Evolutionary conservation across 2,888 invertebrate genomes (phyloP).

Genomic region (Leptogaster cylindrica): DNA sequence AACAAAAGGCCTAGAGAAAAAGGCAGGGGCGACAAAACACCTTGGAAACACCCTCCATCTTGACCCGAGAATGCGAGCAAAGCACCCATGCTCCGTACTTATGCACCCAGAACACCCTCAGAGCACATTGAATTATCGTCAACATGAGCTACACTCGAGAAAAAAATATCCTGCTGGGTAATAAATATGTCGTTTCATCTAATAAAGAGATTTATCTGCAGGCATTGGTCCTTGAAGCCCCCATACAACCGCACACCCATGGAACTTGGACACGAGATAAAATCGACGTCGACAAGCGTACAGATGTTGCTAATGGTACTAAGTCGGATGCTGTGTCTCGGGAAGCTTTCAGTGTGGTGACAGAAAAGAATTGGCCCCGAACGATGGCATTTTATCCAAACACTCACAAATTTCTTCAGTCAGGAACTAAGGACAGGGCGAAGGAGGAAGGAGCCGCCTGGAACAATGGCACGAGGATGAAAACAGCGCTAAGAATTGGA

Average conservation of each 20-base stretch:
- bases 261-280: conserved; percentile 20
- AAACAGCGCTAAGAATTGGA: conserved; percentile 24
- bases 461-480: conserved; percentile 21
- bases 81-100: background rate
- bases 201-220: conserved; percentile 44
- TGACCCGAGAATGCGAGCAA: background rate
- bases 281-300: conserved; percentile 32
- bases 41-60: conserved; percentile 32
- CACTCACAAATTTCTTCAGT: conserved; percentile 2
- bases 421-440: conserved; percentile 1
- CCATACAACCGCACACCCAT: conserved; percentile 13
- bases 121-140: conserved; percentile 24
- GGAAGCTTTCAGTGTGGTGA: too few relatives aligned
- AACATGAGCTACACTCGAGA: background rate
- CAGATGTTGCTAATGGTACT: conserved; percentile 36
- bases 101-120: background rate
- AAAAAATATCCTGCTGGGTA: conserved; percentile 42
- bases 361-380: too few relatives aligned
- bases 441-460: conserved; percentile 1
- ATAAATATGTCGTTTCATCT: conserved; percentile 45
- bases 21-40: conserved; percentile 31
- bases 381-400: too few relatives aligned
- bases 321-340: too few relatives aligned
- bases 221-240: conserved; percentile 36
- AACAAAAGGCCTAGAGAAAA: background rate